phyloP scores from a whole-genome alignment of 2,113 vertebrate genomes.

The Pelecanoides urinatrix region DNA sequence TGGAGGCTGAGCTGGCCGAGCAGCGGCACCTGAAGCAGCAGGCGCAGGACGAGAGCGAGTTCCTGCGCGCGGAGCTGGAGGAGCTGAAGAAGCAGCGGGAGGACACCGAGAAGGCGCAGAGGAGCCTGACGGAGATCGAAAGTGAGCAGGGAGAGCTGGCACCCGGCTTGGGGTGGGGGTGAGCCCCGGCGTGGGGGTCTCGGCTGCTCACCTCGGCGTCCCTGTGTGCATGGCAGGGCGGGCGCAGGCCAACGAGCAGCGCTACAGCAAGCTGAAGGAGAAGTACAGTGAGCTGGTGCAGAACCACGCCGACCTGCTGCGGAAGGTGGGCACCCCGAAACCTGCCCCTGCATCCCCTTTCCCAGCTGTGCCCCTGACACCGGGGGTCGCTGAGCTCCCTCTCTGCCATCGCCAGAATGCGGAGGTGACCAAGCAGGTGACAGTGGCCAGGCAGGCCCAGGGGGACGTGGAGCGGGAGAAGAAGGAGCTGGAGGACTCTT shows the following conservation, averaged over 20 bases:
- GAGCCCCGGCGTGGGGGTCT: fast-evolving
- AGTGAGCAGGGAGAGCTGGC: conserved; percentile 71
- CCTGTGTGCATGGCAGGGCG: conserved; percentile 68
- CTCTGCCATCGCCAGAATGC: conserved; percentile 78
- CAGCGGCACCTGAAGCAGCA: conserved; percentile 92
- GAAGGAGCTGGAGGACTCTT: conserved; percentile 88
- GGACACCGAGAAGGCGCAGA: conserved; percentile 93
- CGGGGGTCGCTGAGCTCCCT: background rate
- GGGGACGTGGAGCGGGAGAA: conserved; percentile 88
- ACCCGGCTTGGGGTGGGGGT: fast-evolving
- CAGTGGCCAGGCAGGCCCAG: conserved; percentile 83
- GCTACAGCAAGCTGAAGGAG: conserved; percentile 96
- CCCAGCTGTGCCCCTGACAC: fast-evolving
- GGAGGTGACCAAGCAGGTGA: conserved; percentile 95
- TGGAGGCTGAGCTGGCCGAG: conserved; percentile 94
- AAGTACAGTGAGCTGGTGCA: conserved; percentile 96
- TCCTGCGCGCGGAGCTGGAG: conserved; percentile 88
- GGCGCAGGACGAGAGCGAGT: conserved; percentile 89
- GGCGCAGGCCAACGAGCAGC: conserved; percentile 94
- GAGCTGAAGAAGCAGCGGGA: conserved; percentile 88
- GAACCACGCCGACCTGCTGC: conserved; percentile 91
- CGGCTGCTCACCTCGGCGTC: background rate
- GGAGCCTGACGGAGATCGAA: conserved; percentile 92
- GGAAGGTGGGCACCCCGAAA: conserved; percentile 80
- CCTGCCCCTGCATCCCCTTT: background rate